These are phyloP conservation scores for Artemia sinica DNA, from an alignment of 2,888 invertebrate species.

Conservation along the genomic window DNA sequence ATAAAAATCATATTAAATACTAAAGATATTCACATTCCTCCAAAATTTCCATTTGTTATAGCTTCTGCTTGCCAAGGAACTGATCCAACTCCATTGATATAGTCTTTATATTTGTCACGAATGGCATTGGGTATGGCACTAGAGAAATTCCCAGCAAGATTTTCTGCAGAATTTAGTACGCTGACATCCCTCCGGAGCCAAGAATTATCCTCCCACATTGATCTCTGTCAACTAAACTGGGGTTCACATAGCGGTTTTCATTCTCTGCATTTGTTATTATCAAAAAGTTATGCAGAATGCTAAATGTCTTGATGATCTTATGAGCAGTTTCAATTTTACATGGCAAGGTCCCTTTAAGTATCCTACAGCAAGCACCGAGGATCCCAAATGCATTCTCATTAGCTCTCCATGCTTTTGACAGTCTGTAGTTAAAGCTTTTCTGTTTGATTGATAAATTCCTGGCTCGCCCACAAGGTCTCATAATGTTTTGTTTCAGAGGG, in stretches of 20 bases:
- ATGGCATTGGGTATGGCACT: not conserved
- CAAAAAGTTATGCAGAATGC: constrained; percentile 19
- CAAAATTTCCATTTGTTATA: not conserved
- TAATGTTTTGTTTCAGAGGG: constrained; percentile 24
- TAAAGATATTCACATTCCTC: too few species aligned
- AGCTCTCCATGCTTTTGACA: constrained; percentile 14
- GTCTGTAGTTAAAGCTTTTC: constrained; percentile 12
- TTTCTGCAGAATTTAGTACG: not conserved
- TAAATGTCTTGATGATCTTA: constrained; percentile 13
- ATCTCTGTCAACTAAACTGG: not conserved
- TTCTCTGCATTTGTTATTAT: constrained; percentile 5
- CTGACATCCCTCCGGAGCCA: not conserved
- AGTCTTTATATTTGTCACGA: not conserved
- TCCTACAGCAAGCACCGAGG: not conserved
- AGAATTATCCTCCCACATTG: not conserved
- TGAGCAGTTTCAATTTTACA: constrained; percentile 12
- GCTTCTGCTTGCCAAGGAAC: not conserved
- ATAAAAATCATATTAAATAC: too few species aligned
- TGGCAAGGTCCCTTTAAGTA: not conserved
- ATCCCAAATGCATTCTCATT: constrained; percentile 14
- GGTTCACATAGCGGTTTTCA: not conserved
- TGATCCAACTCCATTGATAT: constrained; percentile 10
- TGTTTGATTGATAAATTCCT: not conserved
- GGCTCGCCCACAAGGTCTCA: constrained; percentile 14
- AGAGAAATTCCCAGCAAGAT: not conserved